Percentiles rank a stretch among this genome's conserved stretches.
Conservation (phyloP, 30 jellyfish, hydroid and myxozoan genomes). For the Hydractinia echinata region DNA sequence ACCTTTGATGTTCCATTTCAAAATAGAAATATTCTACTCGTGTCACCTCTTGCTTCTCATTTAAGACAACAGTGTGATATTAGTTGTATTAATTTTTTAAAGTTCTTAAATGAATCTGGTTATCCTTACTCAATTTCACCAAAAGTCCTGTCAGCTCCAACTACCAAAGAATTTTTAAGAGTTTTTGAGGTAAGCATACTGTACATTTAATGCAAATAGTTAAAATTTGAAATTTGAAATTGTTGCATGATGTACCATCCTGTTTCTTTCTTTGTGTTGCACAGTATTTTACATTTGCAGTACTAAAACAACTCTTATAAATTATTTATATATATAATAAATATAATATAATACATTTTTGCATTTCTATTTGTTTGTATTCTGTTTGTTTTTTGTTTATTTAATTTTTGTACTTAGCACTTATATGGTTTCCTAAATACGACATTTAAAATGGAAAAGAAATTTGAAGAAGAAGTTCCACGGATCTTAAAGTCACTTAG, state of each 20-base stretch:
- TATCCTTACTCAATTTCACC: conserved; percentile 58
- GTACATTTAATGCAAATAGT: not conserved
- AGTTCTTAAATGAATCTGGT: conserved; percentile 60
- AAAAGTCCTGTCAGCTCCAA: conserved; percentile 65
- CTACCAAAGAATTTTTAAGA: conserved; percentile 67
- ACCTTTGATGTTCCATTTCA: not conserved
- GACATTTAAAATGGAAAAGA: conserved; percentile 52
- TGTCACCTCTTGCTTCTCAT: not conserved
- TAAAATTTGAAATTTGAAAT: too few relatives aligned
- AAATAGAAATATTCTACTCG: not conserved
- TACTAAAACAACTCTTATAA: not conserved
- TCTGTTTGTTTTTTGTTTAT: too few relatives aligned
- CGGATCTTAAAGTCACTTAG: conserved; percentile 56
- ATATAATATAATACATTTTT: not conserved
- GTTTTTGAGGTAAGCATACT: conserved; percentile 59
- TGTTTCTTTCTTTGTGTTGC: not conserved
- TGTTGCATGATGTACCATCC: too few relatives aligned
- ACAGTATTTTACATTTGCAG: not conserved
- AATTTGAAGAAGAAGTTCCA: conserved; percentile 87
- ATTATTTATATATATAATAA: not conserved
- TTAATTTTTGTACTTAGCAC: conserved; percentile 38
- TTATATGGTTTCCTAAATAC: conserved; percentile 47
- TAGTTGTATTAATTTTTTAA: conserved; percentile 12
- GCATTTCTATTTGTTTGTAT: not conserved
- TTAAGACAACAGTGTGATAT: not conserved